These are phyloP conservation scores for Catostomus latipinnis DNA, from an alignment of 2,797 vertebrate genomes.

Conservation along the genomic window DNA sequence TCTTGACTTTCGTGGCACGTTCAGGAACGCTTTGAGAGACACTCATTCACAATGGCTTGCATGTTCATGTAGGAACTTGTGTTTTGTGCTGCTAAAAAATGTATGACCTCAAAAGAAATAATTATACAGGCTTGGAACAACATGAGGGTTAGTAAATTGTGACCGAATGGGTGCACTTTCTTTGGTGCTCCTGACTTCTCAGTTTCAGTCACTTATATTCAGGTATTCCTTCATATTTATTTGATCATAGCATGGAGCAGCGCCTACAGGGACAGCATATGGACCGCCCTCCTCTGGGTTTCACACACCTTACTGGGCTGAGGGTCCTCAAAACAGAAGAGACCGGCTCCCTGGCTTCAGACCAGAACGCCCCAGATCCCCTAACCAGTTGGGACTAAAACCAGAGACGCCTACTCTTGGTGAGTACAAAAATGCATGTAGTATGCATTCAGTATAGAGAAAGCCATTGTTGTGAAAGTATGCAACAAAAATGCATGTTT, in stretches of 20 bases:
- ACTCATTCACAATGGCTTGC: no score
- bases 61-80: no score
- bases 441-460: neutral
- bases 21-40: no score
- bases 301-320: slow-evolving; percentile 94
- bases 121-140: no score
- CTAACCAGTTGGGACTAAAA: slow-evolving; percentile 91
- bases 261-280: slow-evolving; percentile 80
- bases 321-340: slow-evolving; percentile 93
- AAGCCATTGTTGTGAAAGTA: neutral
- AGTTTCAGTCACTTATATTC: neutral
- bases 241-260: slow-evolving; percentile 90
- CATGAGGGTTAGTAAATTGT: no score
- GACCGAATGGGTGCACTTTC: no score
- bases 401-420: slow-evolving; percentile 87
- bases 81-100: no score
- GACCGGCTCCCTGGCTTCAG: slow-evolving; percentile 91
- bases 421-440: slow-evolving; percentile 59
- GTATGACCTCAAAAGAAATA: no score
- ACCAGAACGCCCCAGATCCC: slow-evolving; percentile 90
- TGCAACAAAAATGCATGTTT: neutral
- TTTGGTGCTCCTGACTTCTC: neutral
- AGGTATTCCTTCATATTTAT: slow-evolving; percentile 61
- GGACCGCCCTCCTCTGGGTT: slow-evolving; percentile 89
- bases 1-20: no score